Base-by-base conservation (phyloP, 2,888 invertebrate genomes). In the Limnephilus rhombicus region DNA sequence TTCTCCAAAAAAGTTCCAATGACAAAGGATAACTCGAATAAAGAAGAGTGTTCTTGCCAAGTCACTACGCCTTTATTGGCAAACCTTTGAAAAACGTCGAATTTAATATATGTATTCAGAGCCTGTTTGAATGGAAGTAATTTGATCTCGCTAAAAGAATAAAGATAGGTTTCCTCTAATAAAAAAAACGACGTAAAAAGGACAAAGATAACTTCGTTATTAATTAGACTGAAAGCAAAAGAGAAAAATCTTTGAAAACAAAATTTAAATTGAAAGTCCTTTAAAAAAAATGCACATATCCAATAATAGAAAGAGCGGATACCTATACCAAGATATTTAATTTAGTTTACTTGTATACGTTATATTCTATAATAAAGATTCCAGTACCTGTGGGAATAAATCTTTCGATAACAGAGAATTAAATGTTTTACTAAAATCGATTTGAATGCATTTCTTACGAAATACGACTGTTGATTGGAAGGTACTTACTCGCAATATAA, bases 11-110 rank as follows among this genome's bases (percentile, higher is more conserved):
- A 83, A 83, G 24, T 34, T 83, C 37, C 18, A 41, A 41, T 34
- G 83, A 83, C 83, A 83, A 83, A 83, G 83, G 83, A 83, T 37
- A 83, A 83, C 83, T 37, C 37, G 83, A 83, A 37, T 83, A 83
- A 83, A 68, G 68, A n/a, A 68, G 24, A 37, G 83, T 37, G 82
- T 29, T 82, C 82, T 82, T 18, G 68, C 82, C 34, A 34, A 34
- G 83, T 83, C 34, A 68, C 83, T 83, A 41, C 18, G 37, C 37
- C 83, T 37, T 34, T 83, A 83, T 37, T 83, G 37, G 34, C 18
- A 83, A 83, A 83, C 83, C 83, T 41, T 83, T 83, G 82, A 83
- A 83, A 83, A 24, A 83, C 37, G 37, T 37, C 83, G 31, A 83
- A 83, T 83, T 83, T 34, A 34, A 83, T 83, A 37, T 37, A 18